Percentiles rank a stretch among this genome's conserved stretches.
These are phyloP conservation scores for Macquaria ambigua DNA, from an alignment of 2,113 vertebrate species.

Conservation along the genomic window DNA sequence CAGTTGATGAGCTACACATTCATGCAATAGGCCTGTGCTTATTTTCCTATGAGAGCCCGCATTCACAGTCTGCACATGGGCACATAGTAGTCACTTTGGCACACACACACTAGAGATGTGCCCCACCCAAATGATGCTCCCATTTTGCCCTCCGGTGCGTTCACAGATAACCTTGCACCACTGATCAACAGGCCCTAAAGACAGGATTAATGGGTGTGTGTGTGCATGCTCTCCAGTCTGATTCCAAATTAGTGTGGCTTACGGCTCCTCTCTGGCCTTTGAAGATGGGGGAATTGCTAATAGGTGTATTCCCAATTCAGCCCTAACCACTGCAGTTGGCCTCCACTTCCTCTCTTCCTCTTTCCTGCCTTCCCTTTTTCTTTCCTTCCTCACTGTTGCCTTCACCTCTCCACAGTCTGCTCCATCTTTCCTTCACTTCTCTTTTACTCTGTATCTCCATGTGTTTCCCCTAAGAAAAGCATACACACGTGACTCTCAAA, in stretches of 20 bases:
- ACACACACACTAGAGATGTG: background rate
- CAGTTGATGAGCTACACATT: background rate
- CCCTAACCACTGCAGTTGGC: background rate
- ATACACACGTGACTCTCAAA: background rate
- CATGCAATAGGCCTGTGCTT: background rate
- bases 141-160: constrained; percentile 46
- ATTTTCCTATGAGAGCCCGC: background rate
- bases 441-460: background rate
- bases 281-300: constrained; percentile 74
- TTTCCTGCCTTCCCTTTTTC: background rate
- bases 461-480: background rate
- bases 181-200: constrained; percentile 44
- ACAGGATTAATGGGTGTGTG: constrained; percentile 40
- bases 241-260: constrained; percentile 67
- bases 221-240: constrained; percentile 37
- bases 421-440: background rate
- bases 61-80: constrained; percentile 13
- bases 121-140: constrained; percentile 38
- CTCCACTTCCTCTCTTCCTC: constrained; percentile 3
- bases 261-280: constrained; percentile 68
- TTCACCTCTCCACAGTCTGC: background rate
- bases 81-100: background rate
- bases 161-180: constrained; percentile 39
- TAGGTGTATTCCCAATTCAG: constrained; percentile 65
- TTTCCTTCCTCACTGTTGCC: background rate